phyloP scores from a whole-genome alignment of 2,797 vertebrate species.

The Micromesistius poutassou region DNA sequence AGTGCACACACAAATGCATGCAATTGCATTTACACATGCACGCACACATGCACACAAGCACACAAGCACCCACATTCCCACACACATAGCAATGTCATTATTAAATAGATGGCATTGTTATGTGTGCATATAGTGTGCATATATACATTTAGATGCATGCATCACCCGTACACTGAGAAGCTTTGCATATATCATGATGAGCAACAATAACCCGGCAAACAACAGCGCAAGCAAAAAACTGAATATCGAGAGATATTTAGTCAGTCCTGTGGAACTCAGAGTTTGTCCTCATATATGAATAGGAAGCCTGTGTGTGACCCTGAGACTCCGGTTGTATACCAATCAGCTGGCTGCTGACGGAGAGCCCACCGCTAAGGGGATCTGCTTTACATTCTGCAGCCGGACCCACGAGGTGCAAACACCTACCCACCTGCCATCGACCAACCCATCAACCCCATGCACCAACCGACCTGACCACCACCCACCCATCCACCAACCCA shows the following conservation, averaged over 20 bases:
- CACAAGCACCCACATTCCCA: background rate
- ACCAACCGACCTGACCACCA: conserved; percentile 14
- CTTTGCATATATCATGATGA: background rate
- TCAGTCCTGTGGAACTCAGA: background rate
- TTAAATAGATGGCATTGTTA: background rate
- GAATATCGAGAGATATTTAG: too few species aligned
- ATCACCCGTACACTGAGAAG: background rate
- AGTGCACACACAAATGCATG: background rate
- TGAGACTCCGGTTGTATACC: background rate
- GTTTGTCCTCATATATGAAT: background rate
- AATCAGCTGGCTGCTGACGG: conserved; percentile 14
- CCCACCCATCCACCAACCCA: too few species aligned
- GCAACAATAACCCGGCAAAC: background rate
- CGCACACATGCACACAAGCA: too few species aligned
- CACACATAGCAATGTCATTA: background rate
- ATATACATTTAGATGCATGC: background rate
- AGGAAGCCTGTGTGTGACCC: background rate
- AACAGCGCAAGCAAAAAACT: background rate
- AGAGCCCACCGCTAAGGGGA: conserved; percentile 15
- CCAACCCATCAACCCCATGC: background rate
- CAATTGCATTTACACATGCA: background rate
- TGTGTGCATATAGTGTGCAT: background rate
- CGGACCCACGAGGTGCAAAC: background rate
- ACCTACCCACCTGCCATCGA: background rate
- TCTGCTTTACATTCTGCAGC: conserved; percentile 16